These are phyloP conservation scores for Pelecanus crispus DNA, from an alignment of 2,113 vertebrate genomes.

Conservation along the genomic window DNA sequence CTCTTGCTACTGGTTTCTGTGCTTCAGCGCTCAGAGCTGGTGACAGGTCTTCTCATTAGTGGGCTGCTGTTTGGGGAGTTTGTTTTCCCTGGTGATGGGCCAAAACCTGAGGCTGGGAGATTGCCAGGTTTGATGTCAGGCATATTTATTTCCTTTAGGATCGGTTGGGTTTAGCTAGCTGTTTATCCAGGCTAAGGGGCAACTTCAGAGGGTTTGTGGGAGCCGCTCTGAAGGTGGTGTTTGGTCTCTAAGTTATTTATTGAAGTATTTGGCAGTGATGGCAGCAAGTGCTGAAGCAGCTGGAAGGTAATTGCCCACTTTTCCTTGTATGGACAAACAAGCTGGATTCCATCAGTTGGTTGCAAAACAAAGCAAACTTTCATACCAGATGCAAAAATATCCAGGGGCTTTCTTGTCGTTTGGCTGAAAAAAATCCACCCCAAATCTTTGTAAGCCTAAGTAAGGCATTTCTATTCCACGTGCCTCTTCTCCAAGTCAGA, in stretches of 20 bases:
- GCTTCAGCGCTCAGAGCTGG: background rate
- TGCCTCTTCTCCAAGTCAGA: background rate
- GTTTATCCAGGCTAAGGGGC: background rate
- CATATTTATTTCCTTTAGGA: conserved; percentile 36
- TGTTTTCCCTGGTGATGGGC: conserved; percentile 38
- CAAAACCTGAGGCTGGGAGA: conserved; percentile 28
- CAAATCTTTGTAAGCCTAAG: background rate
- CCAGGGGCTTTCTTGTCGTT: background rate
- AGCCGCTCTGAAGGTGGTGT: background rate
- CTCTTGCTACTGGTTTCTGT: background rate
- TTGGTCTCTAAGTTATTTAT: conserved; percentile 13
- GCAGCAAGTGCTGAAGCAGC: background rate
- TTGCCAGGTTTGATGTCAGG: conserved; percentile 8
- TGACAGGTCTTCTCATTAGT: conserved; percentile 8
- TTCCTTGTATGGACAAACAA: background rate
- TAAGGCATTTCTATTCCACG: background rate
- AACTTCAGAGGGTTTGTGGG: conserved; percentile 10
- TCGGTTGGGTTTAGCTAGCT: background rate
- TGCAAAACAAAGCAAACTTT: conserved; percentile 14
- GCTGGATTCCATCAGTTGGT: background rate
- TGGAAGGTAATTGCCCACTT: background rate
- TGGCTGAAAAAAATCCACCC: background rate
- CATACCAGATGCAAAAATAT: background rate
- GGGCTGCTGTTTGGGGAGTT: background rate
- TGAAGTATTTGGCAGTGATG: background rate